These are phyloP conservation scores for Sympetrum striolatum DNA, from an alignment of 2,888 invertebrate genomes.

Conservation along the genomic window DNA sequence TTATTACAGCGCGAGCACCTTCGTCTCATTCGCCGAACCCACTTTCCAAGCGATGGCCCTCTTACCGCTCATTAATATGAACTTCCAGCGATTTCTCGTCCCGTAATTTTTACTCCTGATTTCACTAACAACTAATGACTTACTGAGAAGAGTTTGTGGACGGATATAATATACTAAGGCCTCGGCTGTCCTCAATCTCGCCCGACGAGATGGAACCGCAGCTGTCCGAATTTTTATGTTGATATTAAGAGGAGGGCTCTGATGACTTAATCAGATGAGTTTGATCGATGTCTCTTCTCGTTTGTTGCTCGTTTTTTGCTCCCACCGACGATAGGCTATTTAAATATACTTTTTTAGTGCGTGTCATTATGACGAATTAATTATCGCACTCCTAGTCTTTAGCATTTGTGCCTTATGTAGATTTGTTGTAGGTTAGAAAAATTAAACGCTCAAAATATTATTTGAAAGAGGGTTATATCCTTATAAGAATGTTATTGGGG, in stretches of 20 bases:
- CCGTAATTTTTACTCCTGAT: constrained; percentile 9
- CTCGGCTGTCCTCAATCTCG: background rate
- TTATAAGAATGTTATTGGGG: too few relatives aligned
- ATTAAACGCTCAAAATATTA: too few relatives aligned
- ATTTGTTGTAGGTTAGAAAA: too few relatives aligned
- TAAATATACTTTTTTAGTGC: too few relatives aligned
- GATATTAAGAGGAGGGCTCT: background rate
- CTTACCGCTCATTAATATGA: constrained; percentile 13
- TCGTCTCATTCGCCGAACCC: background rate
- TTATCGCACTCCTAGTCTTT: too few relatives aligned
- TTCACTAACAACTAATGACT: background rate
- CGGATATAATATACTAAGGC: background rate
- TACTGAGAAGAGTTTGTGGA: background rate
- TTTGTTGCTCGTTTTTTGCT: too few relatives aligned
- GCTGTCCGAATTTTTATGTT: background rate
- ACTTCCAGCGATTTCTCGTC: constrained; percentile 15
- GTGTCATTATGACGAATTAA: too few relatives aligned
- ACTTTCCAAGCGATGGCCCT: constrained; percentile 10
- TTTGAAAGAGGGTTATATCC: too few relatives aligned
- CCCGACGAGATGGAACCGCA: background rate
- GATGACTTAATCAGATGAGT: background rate
- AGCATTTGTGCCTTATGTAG: too few relatives aligned
- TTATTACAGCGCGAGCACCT: background rate
- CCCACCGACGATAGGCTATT: too few relatives aligned
- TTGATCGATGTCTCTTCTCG: too few relatives aligned